Conservation (phyloP, 2,888 invertebrate species). For the Imbricaverruca yamaguchii region DNA sequence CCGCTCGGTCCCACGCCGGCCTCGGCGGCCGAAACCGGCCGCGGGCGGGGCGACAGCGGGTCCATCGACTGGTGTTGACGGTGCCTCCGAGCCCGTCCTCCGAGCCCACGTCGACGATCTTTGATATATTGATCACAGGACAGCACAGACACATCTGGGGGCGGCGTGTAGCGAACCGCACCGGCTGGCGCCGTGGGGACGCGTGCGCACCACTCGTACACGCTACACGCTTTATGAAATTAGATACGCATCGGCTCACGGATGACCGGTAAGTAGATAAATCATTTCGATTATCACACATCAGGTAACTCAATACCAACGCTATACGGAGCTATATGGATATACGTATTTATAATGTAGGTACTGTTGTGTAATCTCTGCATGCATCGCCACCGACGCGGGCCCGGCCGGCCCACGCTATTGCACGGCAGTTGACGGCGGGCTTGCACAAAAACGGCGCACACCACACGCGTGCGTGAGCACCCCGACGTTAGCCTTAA, state of each 20-base stretch:
- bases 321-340: too few relatives aligned
- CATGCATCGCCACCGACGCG: background rate
- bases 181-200: too few relatives aligned
- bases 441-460: background rate
- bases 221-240: slow-evolving; percentile 1
- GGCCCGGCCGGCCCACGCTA: background rate
- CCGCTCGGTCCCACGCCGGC: too few relatives aligned
- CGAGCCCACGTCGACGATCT: background rate
- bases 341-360: too few relatives aligned
- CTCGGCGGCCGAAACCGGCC: too few relatives aligned
- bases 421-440: background rate
- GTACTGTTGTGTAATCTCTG: too few relatives aligned
- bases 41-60: too few relatives aligned
- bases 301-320: background rate
- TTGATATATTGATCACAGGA: slow-evolving; percentile 20
- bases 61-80: too few relatives aligned
- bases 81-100: too few relatives aligned
- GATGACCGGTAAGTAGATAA: background rate
- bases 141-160: background rate
- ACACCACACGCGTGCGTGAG: background rate
- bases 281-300: slow-evolving; percentile 12
- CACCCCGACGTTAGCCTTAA: background rate
- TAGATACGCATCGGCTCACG: background rate
- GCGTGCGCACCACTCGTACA: background rate
- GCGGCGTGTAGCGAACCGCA: background rate